Conservation (phyloP, 1,140 invertebrate genomes). For the Chironomus tepperi region DNA sequence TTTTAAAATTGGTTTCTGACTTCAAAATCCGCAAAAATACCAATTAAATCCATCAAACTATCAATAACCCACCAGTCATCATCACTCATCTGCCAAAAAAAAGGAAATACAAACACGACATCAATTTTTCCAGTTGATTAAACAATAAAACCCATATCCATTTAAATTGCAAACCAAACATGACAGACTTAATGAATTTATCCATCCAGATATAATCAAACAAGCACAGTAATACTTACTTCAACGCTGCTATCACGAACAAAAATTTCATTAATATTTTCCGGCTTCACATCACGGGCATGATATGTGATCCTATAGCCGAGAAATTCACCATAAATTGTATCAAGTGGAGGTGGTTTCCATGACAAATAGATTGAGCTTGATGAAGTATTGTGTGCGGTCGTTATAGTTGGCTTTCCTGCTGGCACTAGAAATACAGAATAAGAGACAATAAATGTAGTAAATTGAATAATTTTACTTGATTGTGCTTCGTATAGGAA, state of each 20-base stretch:
- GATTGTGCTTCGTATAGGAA: background rate
- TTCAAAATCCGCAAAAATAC: too few species aligned
- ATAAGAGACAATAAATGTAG: background rate
- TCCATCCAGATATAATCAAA: too few species aligned
- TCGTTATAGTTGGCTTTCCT: conserved; percentile 60
- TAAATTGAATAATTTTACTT: background rate
- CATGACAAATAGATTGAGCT: conserved; percentile 62
- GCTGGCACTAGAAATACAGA: conserved; percentile 50
- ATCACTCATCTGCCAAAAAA: background rate
- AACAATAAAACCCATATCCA: background rate
- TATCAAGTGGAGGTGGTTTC: conserved; percentile 55
- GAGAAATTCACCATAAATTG: conserved; percentile 69
- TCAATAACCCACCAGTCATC: too few species aligned
- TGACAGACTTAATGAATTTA: background rate
- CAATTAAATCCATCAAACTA: too few species aligned
- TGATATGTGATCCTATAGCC: conserved; percentile 63
- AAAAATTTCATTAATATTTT: conserved; percentile 56
- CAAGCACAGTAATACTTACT: conserved; percentile 40
- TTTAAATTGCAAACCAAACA: background rate
- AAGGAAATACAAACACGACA: too few species aligned
- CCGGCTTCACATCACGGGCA: conserved; percentile 48
- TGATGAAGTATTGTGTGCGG: conserved; percentile 60
- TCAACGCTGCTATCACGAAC: conserved; percentile 55
- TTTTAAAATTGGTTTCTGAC: too few species aligned
- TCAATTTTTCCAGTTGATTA: background rate